Percentiles rank a stretch among this genome's conserved stretches.
phyloP scores from a whole-genome alignment of 1,140 invertebrate species.

The Zaprionus ornatus region DNA sequence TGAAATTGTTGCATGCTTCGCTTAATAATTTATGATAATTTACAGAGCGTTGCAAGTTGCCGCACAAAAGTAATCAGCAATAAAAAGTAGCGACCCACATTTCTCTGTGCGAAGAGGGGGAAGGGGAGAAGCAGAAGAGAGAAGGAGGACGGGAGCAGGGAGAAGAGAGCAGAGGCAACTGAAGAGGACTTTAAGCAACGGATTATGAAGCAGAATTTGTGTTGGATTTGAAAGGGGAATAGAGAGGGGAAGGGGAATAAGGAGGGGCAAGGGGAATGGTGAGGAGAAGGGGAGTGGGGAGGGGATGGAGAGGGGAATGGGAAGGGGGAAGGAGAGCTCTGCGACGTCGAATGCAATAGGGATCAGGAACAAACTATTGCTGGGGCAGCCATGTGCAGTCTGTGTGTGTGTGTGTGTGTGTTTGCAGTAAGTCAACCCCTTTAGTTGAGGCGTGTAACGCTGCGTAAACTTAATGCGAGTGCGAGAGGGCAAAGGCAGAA shows the following conservation, averaged over 20 bases:
- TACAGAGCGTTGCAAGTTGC: constrained; percentile 11
- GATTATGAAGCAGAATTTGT: constrained; percentile 59
- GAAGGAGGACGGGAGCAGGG: neutral
- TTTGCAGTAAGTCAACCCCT: constrained; percentile 17
- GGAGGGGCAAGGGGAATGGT: neutral
- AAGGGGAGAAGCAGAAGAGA: neutral
- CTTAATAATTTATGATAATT: constrained; percentile 42
- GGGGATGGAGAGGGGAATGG: neutral
- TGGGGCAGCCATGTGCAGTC: neutral
- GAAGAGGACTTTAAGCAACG: constrained; percentile 46
- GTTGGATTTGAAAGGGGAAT: neutral
- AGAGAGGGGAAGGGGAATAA: neutral
- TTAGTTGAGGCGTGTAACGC: constrained; percentile 48
- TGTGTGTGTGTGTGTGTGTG: neutral
- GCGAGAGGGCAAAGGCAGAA: constrained; percentile 43
- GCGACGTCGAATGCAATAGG: constrained; percentile 20
- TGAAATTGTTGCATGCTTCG: constrained; percentile 21
- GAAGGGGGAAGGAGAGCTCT: neutral
- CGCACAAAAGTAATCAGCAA: constrained; percentile 42
- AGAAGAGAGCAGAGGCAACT: neutral
- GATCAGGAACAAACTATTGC: constrained; percentile 29
- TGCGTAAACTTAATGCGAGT: constrained; percentile 69
- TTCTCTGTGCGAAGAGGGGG: neutral
- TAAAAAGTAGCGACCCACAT: constrained; percentile 47
- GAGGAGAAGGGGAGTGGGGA: neutral